These are phyloP conservation scores for Wiebesia pumilae DNA, from an alignment of 1,140 invertebrate species.

Conservation along the genomic window DNA sequence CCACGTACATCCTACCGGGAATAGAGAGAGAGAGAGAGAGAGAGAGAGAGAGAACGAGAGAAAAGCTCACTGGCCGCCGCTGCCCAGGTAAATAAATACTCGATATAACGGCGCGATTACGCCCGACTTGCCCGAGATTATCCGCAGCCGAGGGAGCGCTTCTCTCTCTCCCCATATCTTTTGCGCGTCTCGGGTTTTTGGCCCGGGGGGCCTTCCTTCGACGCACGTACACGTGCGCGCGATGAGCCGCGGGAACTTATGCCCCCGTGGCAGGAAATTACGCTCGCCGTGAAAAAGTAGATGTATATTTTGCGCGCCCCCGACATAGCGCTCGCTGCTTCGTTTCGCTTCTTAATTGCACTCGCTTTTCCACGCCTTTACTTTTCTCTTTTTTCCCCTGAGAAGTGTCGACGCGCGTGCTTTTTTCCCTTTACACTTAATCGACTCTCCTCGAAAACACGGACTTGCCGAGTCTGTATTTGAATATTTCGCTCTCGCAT, in stretches of 20 bases:
- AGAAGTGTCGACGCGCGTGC: not conserved
- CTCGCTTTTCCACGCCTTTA: not conserved
- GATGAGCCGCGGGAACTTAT: not conserved
- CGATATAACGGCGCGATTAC: constrained; percentile 49
- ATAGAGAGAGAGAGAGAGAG: not conserved
- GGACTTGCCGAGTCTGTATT: not conserved
- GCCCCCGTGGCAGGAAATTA: constrained; percentile 3
- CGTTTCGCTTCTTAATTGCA: not conserved
- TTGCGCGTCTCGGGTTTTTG: not conserved
- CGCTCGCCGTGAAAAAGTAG: constrained; percentile 1
- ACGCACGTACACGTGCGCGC: not conserved
- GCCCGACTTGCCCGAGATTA: constrained; percentile 47
- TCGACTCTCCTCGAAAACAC: not conserved
- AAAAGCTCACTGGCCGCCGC: not conserved
- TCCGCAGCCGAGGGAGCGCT: constrained; percentile 9
- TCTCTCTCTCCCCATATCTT: constrained; percentile 21
- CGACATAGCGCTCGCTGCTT: not conserved
- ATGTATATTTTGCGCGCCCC: constrained; percentile 5
- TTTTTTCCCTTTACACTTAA: not conserved
- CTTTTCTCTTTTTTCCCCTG: not conserved
- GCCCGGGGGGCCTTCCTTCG: constrained; percentile 21
- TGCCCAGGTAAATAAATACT: constrained; percentile 51
- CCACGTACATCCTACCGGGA: not conserved
- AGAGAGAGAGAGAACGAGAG: not conserved
- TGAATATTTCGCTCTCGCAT: not conserved